phyloP scores from a whole-genome alignment of 2,888 invertebrate genomes.

The Maniola hyperantus region DNA sequence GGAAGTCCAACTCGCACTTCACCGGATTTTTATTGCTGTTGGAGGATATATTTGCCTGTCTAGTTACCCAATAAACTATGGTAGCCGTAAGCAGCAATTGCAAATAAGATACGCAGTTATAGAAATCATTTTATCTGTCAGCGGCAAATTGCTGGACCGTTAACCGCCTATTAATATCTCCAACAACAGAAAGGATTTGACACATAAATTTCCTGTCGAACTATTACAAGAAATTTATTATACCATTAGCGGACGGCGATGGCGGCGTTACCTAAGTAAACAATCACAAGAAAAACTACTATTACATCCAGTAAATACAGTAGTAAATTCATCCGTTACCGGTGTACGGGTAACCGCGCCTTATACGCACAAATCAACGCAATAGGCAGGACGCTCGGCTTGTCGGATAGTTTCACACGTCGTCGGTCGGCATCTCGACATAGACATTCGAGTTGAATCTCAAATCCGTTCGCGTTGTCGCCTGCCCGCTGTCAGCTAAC shows the following conservation, averaged over 20 bases:
- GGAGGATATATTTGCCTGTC: not conserved
- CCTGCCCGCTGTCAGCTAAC: constrained; percentile 43
- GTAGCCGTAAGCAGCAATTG: not conserved
- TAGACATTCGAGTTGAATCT: constrained; percentile 40
- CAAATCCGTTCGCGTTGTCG: constrained; percentile 42
- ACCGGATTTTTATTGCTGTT: not conserved
- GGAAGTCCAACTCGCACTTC: no score
- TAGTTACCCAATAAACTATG: not conserved
- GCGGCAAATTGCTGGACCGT: not conserved
- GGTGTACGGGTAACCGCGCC: constrained; percentile 30
- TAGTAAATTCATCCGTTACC: constrained; percentile 37
- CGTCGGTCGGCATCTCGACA: constrained; percentile 38
- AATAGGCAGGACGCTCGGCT: constrained; percentile 36
- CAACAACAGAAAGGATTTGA: constrained; percentile 16
- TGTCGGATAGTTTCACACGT: constrained; percentile 44
- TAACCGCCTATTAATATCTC: constrained; percentile 11
- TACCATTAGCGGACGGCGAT: constrained; percentile 29
- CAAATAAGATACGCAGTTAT: constrained; percentile 15
- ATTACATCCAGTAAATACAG: constrained; percentile 32
- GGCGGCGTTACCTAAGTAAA: constrained; percentile 29
- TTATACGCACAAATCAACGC: constrained; percentile 37
- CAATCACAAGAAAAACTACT: constrained; percentile 25
- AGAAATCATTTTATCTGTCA: constrained; percentile 9
- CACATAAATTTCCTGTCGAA: constrained; percentile 22
- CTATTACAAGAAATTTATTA: constrained; percentile 22